Evolutionary conservation across 2,113 vertebrate genomes (phyloP).

Genomic region (Prinia subflava): DNA sequence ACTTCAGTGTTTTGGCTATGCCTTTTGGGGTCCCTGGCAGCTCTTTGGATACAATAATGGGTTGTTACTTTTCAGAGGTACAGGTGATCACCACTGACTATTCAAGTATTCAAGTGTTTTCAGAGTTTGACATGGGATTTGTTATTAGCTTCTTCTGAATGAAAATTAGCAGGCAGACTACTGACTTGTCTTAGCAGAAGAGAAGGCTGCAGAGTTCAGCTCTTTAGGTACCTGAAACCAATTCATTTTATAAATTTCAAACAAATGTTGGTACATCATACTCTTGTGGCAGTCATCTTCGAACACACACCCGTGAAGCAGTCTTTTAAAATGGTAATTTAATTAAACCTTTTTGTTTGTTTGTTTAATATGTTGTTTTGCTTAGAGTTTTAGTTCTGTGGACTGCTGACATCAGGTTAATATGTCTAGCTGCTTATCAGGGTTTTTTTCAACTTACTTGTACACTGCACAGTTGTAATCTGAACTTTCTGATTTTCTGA

Average conservation of each 20-base stretch:
- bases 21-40: background rate
- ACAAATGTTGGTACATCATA: background rate
- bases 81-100: background rate
- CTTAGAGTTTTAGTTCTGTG: background rate
- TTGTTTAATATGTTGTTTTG: background rate
- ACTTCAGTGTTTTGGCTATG: background rate
- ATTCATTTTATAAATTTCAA: background rate
- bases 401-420: background rate
- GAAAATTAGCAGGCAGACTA: background rate
- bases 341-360: background rate
- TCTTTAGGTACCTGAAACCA: background rate
- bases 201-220: background rate
- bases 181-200: background rate
- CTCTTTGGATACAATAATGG: background rate
- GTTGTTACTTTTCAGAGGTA: background rate
- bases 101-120: background rate
- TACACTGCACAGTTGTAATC: background rate
- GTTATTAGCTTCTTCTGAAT: background rate
- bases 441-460: background rate
- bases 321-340: background rate
- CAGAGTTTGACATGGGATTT: background rate
- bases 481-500: background rate
- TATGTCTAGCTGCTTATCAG: background rate
- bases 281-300: background rate
- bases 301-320: background rate